Conservation (phyloP, 2,797 vertebrate genomes). For the Taeniopygia guttata region DNA sequence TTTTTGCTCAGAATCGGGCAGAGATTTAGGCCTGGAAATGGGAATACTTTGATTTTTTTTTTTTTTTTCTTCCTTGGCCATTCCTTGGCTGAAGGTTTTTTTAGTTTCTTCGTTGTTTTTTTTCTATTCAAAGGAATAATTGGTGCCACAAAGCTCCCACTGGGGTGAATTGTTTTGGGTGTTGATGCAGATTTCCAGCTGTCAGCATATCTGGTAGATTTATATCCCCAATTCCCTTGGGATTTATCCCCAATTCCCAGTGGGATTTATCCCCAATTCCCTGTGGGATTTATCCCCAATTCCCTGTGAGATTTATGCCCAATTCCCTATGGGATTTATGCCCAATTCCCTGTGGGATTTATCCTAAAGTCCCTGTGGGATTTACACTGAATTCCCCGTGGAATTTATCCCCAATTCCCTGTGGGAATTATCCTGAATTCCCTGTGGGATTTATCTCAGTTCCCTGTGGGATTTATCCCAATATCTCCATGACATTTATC, state of each 20-base stretch:
- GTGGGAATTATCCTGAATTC: background rate
- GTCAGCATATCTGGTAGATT: background rate
- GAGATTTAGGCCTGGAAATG: background rate
- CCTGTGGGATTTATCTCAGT: background rate
- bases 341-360: background rate
- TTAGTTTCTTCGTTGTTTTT: background rate
- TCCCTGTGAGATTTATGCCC: too few species aligned
- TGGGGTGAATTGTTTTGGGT: background rate
- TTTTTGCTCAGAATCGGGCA: background rate
- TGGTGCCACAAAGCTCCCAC: background rate
- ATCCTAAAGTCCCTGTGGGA: background rate
- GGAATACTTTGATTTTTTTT: background rate
- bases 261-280: too few species aligned
- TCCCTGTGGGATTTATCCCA: background rate
- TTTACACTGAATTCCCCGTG: accelerated
- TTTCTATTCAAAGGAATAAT: background rate
- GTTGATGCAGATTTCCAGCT: background rate
- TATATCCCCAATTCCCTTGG: too few species aligned
- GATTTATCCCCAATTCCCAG: too few species aligned
- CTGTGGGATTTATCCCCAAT: too few species aligned
- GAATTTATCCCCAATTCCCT: background rate
- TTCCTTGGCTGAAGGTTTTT: background rate
- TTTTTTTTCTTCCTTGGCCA: background rate
- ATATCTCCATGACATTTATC: background rate
- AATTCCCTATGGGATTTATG: background rate